Base-by-base conservation (phyloP, 1,140 invertebrate species). In the Hirudo medicinalis region DNA sequence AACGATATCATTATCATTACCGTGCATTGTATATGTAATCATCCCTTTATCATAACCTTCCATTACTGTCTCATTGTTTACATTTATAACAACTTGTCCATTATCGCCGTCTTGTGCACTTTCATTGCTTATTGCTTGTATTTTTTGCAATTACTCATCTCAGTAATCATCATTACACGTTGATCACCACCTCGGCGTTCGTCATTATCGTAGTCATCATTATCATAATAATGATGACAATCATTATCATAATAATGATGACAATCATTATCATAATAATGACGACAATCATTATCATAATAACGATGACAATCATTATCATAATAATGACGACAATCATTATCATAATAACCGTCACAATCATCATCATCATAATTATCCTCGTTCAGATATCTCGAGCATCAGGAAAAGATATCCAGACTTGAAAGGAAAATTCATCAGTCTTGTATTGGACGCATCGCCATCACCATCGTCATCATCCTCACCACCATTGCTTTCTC, bases 401-500 rank as follows among this genome's bases (percentile, higher is more conserved):
- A 32, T 63, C 57, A 1, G 22, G 22, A 63, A 49, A 49, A 49
- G 43, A 49, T 49, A 49, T 49, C 43, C 43, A 5, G 43, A 49
- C 43, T 49, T 49, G 43, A 49, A 49, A 49, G 43, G 43, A 49
- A 49, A 49, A 49, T 15, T 49, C 9, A 49, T 49, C 43, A 49
- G 43, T 49, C 43, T 49, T 17, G 43, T 49, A 17, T 49, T 49
- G 43, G 43, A 49, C 9, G 15, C 43, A 9, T 49, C 57, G 17
- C 11, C 57, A 20, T 9, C 43, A 49, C 20, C 57, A n/a, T 63
- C 57, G 29, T 63, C 57, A 11, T 63, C 57, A 32, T 1, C 57
- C 22, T 2, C 57, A n/a, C 2, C 57, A 22, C 57, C 57, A 20
- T 22, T n/a, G 60, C 74, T 77, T 29, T 79, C 79, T 71, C 75